Evolutionary conservation across 2,113 vertebrate species (phyloP).

Genomic region (Setophaga petechia): DNA sequence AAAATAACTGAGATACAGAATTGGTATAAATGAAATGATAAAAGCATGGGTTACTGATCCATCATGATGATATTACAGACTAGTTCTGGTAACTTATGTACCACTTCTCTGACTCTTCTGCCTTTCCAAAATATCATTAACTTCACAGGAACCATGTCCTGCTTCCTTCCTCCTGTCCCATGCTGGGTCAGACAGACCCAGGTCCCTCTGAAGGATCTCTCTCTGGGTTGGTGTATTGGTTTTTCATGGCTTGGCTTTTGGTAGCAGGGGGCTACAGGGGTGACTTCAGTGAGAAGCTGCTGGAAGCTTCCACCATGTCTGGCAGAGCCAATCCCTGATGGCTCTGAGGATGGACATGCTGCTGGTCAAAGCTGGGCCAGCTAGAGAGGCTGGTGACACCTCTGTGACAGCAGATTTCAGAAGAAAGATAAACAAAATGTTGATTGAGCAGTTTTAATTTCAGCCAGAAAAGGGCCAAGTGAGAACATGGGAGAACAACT

Average conservation of each 20-base stretch:
- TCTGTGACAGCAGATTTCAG: neutral
- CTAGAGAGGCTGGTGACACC: neutral
- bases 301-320: neutral
- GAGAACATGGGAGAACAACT: neutral
- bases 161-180: neutral
- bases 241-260: fast-evolving
- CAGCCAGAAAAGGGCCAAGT: neutral
- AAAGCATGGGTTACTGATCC: neutral
- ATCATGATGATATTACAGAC: neutral
- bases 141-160: neutral
- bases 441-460: neutral
- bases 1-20: neutral
- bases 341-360: neutral
- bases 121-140: neutral
- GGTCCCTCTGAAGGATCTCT: neutral
- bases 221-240: neutral
- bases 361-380: neutral
- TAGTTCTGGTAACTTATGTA: neutral
- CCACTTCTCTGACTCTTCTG: neutral
- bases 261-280: neutral
- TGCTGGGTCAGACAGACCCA: neutral
- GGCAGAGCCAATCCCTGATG: neutral
- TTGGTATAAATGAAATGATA: neutral
- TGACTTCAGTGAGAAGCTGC: neutral
- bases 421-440: neutral